Conservation (phyloP, 2,888 invertebrate genomes). For the Abrostola triplasia region DNA sequence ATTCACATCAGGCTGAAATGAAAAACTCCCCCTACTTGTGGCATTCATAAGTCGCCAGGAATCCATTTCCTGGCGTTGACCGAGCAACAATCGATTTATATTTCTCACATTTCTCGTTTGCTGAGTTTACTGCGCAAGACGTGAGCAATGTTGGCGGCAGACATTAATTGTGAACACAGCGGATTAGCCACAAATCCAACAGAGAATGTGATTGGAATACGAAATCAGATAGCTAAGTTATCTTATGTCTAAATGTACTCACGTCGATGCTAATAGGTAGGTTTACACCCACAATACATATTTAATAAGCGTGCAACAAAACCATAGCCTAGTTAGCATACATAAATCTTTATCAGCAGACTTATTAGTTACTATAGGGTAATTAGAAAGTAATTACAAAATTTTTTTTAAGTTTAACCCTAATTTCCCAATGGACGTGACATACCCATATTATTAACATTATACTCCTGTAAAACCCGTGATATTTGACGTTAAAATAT, state of each 20-base stretch:
- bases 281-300: neutral
- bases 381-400: constrained; percentile 11
- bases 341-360: neutral
- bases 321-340: too few species aligned
- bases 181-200: neutral
- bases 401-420: neutral
- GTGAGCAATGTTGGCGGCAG: neutral
- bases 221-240: neutral
- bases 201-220: neutral
- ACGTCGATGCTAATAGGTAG: neutral
- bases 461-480: constrained; percentile 18
- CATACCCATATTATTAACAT: constrained; percentile 8
- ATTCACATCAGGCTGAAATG: constrained; percentile 31
- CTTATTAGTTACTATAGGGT: neutral
- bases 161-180: constrained; percentile 12
- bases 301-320: too few species aligned
- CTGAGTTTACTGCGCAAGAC: constrained; percentile 17
- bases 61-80: constrained; percentile 33
- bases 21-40: constrained; percentile 20
- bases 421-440: constrained; percentile 12
- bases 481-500: constrained; percentile 21
- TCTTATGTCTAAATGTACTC: neutral
- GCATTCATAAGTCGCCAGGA: constrained; percentile 20
- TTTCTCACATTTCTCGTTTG: constrained; percentile 37
- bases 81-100: constrained; percentile 48